These are phyloP conservation scores for Xerus inauris DNA, from an alignment of 2,113 vertebrate genomes.

Conservation along the genomic window DNA sequence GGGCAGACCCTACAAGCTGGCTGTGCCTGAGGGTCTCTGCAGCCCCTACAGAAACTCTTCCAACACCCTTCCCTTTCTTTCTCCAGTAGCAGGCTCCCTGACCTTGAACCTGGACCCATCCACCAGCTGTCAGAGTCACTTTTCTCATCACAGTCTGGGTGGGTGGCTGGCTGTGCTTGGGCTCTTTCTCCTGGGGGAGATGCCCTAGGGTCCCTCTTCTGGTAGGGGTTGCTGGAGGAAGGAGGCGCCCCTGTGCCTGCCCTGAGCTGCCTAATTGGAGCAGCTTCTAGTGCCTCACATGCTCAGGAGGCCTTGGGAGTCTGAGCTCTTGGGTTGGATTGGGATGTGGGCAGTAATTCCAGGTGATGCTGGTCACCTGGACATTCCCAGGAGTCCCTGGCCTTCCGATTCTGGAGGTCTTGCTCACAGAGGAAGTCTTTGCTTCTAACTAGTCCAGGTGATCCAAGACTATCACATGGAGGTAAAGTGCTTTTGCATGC, in stretches of 20 bases:
- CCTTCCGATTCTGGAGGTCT: neutral
- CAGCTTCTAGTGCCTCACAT: rapidly evolving
- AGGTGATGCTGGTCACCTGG: no score
- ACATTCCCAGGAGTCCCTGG: neutral
- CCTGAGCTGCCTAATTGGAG: rapidly evolving
- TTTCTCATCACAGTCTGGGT: neutral
- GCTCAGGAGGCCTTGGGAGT: neutral
- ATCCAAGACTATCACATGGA: rapidly evolving
- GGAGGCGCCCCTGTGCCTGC: rapidly evolving
- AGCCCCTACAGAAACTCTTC: neutral
- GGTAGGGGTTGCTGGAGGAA: neutral
- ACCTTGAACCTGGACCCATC: neutral
- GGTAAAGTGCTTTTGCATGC: neutral
- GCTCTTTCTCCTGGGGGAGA: neutral
- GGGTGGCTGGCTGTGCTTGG: neutral
- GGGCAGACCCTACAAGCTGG: neutral
- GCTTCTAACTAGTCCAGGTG: neutral
- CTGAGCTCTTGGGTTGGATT: neutral
- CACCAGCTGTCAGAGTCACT: neutral
- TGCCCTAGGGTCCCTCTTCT: neutral
- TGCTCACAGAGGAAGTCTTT: neutral
- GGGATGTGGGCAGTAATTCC: neutral
- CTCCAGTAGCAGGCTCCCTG: neutral
- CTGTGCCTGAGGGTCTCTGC: neutral
- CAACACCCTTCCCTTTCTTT: neutral